Evolutionary conservation across 2,888 invertebrate species (phyloP).

Genomic region (Lasioglossum leucozonium): DNA sequence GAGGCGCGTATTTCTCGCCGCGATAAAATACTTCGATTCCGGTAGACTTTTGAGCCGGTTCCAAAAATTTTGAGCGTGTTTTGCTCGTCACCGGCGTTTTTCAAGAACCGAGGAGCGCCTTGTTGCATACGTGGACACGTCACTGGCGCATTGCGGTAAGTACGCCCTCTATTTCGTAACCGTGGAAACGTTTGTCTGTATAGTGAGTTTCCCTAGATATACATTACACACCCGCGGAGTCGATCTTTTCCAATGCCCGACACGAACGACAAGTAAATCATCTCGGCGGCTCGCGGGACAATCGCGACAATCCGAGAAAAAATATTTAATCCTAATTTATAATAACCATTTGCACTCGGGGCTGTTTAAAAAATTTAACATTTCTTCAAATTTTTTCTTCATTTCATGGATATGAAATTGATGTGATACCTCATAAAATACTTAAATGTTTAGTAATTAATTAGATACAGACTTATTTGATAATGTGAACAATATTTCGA

Average conservation of each 20-base stretch:
- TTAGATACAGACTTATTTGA: too few relatives aligned
- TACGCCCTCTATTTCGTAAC: conserved; percentile 76
- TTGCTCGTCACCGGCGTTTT: background rate
- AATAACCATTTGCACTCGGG: too few relatives aligned
- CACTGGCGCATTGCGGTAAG: conserved; percentile 78
- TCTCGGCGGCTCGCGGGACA: background rate
- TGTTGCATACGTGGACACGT: conserved; percentile 47
- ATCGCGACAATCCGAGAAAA: background rate
- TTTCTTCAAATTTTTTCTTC: too few relatives aligned
- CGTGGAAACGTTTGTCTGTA: conserved; percentile 63
- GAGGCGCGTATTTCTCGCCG: background rate
- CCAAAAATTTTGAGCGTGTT: background rate
- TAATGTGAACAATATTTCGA: too few relatives aligned
- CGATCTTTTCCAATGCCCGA: conserved; percentile 10
- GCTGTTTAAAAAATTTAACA: too few relatives aligned
- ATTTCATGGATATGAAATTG: too few relatives aligned
- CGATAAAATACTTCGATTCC: background rate
- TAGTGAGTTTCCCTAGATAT: conserved; percentile 20
- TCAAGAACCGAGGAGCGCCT: conserved; percentile 22
- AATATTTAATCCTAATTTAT: too few relatives aligned
- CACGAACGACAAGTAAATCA: conserved; percentile 18
- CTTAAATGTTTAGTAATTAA: too few relatives aligned
- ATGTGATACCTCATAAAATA: too few relatives aligned
- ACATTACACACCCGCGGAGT: conserved; percentile 10
- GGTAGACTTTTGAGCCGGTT: background rate